Base-by-base conservation (phyloP, 2,797 vertebrate genomes). In the Carapus acus region DNA sequence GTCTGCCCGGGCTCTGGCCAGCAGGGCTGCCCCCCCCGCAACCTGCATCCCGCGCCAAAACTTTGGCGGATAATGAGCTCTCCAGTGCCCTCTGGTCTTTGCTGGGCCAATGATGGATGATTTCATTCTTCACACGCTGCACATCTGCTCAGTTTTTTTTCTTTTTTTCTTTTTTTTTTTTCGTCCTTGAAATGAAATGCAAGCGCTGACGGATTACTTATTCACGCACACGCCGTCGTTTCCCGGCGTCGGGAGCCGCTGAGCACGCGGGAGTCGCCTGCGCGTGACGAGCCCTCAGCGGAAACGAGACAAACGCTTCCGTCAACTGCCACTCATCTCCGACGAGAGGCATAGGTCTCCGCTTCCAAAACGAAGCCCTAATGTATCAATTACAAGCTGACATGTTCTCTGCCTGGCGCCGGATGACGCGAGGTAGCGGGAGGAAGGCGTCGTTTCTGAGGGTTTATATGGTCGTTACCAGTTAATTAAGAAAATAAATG, bases 401-500 rank as follows among this genome's bases (percentile, higher is more conserved):
- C 67, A 58, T 63, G 65, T 73, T 63, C 59, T 44, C 49, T 22
- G 22, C n/a, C 59, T 41, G 41, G 63, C 22, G 45, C 23, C 8
- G 5, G 47, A 24, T 47, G 46, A 63, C 16, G n/a, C 12, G 31
- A 20, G 15, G 4, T 18, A n/a, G 49, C 17, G 42, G 15, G 49
- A 52, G n/a, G 13, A 7, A 15, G 4, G 14, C 34, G 58, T 68
- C 58, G 69, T 50, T 62, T 23, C 8, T 34, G 24, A 50, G 76
- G 61, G 55, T 7, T 57, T 17, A 27, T 11, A 1, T 43, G 71
- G 63, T 74, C 40, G 7, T 15, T n/a, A 44, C 11, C 14, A 77
- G 72, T 66, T 69, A 74, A 84, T 82, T 74, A 73, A 53, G 44
- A 60, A 65, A 64, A 66, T 48, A 69, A 73, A 77, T 54, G 40